Evolutionary conservation across 2,113 vertebrate species (phyloP).

Genomic region (Calonectris borealis): DNA sequence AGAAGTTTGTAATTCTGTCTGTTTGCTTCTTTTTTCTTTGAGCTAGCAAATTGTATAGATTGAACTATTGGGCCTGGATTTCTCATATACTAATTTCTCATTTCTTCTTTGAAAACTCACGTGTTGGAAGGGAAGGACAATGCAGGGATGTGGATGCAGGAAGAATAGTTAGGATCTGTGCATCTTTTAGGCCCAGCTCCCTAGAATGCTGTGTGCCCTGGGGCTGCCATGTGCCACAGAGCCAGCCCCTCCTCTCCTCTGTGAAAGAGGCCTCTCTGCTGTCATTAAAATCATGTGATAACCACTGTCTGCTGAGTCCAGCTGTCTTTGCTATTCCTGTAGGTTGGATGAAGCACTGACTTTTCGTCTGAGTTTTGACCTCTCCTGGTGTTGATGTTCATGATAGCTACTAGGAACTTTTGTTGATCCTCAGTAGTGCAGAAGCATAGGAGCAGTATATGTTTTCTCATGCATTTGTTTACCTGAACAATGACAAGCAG

Average conservation of each 20-base stretch:
- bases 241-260: background rate
- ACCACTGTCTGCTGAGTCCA: background rate
- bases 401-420: background rate
- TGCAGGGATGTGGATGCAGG: background rate
- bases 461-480: background rate
- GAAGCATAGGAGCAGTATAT: background rate
- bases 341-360: background rate
- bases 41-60: background rate
- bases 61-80: background rate
- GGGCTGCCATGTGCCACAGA: background rate
- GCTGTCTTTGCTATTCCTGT: background rate
- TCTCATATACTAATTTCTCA: background rate
- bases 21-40: background rate
- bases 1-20: background rate
- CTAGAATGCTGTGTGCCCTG: background rate
- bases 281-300: background rate
- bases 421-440: background rate
- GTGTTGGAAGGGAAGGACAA: background rate
- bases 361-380: background rate
- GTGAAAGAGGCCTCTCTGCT: background rate
- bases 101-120: background rate
- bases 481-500: background rate
- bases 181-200: background rate
- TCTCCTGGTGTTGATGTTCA: background rate
- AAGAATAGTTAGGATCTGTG: background rate